Conservation (phyloP, 2,797 vertebrate genomes). For the Cossypha dichroa region DNA sequence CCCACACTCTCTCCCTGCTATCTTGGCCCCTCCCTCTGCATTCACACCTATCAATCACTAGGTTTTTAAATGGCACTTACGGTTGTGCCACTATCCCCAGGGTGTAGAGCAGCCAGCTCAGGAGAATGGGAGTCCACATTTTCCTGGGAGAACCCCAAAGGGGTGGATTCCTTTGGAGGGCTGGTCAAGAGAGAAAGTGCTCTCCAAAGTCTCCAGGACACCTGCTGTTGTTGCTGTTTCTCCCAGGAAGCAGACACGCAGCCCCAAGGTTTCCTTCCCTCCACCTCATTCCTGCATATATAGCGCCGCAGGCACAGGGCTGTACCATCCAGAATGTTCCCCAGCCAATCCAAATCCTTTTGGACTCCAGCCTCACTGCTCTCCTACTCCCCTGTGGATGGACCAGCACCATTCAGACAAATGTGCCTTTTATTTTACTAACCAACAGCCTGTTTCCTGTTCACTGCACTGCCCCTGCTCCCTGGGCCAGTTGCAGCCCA, state of each 20-base stretch:
- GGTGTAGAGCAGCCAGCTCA: constrained; percentile 4
- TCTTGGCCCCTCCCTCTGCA: neutral
- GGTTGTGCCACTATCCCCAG: constrained; percentile 8
- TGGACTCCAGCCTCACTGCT: constrained; percentile 19
- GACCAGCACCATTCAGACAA: neutral
- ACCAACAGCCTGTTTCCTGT: neutral
- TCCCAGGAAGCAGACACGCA: neutral
- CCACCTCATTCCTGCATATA: constrained; percentile 23
- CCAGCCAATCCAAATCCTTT: constrained; percentile 45
- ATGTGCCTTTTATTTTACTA: neutral
- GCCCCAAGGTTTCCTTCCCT: neutral
- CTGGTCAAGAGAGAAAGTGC: neutral
- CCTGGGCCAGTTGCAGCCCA: neutral
- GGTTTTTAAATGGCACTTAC: constrained; percentile 9
- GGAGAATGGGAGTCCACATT: constrained; percentile 26
- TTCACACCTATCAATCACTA: neutral
- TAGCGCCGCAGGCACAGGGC: neutral
- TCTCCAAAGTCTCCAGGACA: neutral
- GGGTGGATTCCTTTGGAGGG: neutral
- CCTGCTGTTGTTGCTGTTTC: neutral
- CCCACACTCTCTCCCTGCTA: neutral
- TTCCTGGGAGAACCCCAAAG: neutral
- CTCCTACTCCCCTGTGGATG: neutral
- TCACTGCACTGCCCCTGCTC: neutral
- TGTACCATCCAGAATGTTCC: neutral